Evolutionary conservation across 2,113 vertebrate genomes (phyloP), one percentile per base, ranked within the genome.

Genomic region (Spilogale gracilis): DNA sequence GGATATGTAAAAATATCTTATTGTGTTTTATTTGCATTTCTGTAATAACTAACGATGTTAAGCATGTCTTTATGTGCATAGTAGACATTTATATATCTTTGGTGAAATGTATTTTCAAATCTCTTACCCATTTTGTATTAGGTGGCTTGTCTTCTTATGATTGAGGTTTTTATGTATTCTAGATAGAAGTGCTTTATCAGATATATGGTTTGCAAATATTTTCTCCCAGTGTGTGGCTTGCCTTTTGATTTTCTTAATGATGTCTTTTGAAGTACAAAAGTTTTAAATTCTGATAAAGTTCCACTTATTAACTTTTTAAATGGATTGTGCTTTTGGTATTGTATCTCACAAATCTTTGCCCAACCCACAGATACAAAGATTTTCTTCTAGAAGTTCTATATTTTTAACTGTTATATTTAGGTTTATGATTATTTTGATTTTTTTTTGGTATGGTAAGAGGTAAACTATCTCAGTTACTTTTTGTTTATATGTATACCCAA

Each of bases 211-310:
- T 93, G 27, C 38, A 87, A 32, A 23, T 84, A 38, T 79, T 91
- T 61, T 63, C 80, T 96, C 23, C 85, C 50, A n/a, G 43, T 69
- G 5, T 85, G 18, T 94, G 48, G 18, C 25, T 90, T 73, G 45
- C 85, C 48, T 63, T 89, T 92, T 91, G 12, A 32, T 74, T 74
- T 74, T 43, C 48, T 88, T 88, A 27, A 45, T 63, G 73, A 84
- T 85, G 20, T 32, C n/a, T 87, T 86, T 87, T 91, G 58, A 97
- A 69, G 45, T 87, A 88, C 14, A 69, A 69, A 93, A 91, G 74
- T 94, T 97, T 91, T 81, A 92, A 30, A 82, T 81, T 95, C 48
- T 69, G 45, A 69, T 80, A 74, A 87, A 79, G 21, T 67, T 93
- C 50, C 73, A 21, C 61, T 84, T 86, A 65, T 38, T 38, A 52